A percentile compares a stretch with the other conserved stretches of the same genome.
These are phyloP conservation scores for Gila robusta DNA, from an alignment of 2,797 vertebrate genomes.

Conservation along the genomic window DNA sequence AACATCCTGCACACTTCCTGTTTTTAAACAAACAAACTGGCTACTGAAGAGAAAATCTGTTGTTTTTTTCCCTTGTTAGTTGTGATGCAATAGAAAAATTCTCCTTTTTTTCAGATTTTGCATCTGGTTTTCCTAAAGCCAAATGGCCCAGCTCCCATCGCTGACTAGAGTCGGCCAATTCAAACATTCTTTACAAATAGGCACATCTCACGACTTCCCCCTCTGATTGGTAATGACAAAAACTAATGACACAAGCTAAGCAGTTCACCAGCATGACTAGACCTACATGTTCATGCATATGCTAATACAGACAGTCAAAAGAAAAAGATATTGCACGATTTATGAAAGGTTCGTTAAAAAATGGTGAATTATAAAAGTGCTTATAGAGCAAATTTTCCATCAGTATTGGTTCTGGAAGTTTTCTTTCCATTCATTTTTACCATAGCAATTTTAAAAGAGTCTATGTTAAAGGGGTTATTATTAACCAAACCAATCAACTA, in stretches of 20 bases:
- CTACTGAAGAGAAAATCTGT: neutral
- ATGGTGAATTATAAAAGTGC: neutral
- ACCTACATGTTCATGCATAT: neutral
- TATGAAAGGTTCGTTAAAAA: neutral
- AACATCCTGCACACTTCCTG: slow-evolving; percentile 25
- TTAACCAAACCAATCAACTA: neutral
- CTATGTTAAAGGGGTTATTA: neutral
- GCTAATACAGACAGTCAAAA: neutral
- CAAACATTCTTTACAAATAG: slow-evolving; percentile 8
- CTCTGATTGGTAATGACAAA: slow-evolving; percentile 3
- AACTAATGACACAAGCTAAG: neutral
- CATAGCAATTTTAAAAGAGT: neutral
- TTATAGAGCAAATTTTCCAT: neutral
- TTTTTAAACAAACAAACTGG: slow-evolving; percentile 14
- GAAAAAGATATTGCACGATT: neutral
- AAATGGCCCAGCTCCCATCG: slow-evolving; percentile 2
- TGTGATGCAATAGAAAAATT: slow-evolving; percentile 1
- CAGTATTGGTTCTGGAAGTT: neutral
- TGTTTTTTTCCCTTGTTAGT: neutral
- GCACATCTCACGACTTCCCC: neutral
- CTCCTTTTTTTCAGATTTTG: neutral
- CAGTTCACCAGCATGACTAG: neutral
- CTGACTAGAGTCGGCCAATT: slow-evolving; percentile 2
- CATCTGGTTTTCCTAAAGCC: slow-evolving; percentile 34
- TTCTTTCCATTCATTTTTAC: neutral